Conservation (phyloP, 2,888 invertebrate genomes). For the Arrhopalites spinosus region DNA sequence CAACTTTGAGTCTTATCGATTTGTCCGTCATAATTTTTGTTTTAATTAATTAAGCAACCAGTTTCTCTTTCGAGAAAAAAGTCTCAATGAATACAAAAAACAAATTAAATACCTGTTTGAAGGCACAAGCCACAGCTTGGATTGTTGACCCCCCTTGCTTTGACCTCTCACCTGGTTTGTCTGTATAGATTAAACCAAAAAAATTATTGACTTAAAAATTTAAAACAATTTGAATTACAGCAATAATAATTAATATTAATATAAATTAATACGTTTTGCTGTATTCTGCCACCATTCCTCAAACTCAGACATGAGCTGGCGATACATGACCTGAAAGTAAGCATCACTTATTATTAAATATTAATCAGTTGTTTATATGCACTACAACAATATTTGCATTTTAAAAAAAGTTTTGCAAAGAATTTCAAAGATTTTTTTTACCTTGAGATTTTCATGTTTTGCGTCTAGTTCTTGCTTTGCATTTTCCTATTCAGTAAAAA, state of each 20-base stretch:
- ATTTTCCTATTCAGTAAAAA: not conserved
- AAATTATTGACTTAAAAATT: no score
- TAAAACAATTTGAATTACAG: not conserved
- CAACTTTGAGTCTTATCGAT: slow-evolving; percentile 27
- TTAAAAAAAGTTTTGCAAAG: no score
- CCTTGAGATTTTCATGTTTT: slow-evolving; percentile 40
- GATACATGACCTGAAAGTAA: slow-evolving; percentile 69
- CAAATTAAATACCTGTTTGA: slow-evolving; percentile 26
- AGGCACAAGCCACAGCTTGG: slow-evolving; percentile 10
- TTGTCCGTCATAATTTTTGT: slow-evolving; percentile 41
- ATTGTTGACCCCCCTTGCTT: not conserved
- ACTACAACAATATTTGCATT: no score
- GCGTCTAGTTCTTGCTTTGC: slow-evolving; percentile 38
- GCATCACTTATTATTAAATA: no score
- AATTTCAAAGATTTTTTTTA: no score
- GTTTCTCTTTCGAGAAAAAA: not conserved
- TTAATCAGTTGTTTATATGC: no score
- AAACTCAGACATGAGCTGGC: slow-evolving; percentile 67
- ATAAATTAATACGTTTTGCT: not conserved
- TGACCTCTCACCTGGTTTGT: slow-evolving; percentile 14
- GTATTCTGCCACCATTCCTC: slow-evolving; percentile 61
- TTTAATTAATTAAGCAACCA: not conserved
- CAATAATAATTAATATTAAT: not conserved
- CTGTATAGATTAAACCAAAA: not conserved
- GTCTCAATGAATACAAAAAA: not conserved